Evolutionary conservation across 2,797 vertebrate species (phyloP).

Genomic region (Epinephelus malabaricus): DNA sequence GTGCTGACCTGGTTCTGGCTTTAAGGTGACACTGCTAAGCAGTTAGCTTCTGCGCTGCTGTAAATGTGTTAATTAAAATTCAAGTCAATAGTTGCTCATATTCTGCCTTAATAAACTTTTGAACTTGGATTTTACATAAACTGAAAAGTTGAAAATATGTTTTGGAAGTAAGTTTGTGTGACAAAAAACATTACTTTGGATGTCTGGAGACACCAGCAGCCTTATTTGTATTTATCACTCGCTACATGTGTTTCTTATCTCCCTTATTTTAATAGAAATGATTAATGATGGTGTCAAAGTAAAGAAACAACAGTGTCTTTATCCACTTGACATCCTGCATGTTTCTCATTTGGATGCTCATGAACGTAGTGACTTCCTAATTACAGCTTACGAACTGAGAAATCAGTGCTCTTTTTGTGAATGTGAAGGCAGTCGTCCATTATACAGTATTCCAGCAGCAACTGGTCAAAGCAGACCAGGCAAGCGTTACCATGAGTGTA

Average conservation of each 20-base stretch:
- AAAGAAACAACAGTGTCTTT: conserved; percentile 10
- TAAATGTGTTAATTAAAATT: too few species aligned
- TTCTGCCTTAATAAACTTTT: not conserved
- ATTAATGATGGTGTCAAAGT: conserved; percentile 13
- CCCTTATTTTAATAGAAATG: not conserved
- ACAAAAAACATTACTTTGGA: not conserved
- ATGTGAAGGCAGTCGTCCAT: too few species aligned
- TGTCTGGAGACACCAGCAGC: not conserved
- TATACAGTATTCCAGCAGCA: too few species aligned
- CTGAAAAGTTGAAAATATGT: not conserved
- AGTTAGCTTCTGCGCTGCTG: not conserved
- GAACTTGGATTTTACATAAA: not conserved
- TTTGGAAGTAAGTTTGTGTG: not conserved
- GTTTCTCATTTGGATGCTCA: not conserved
- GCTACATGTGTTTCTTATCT: not conserved
- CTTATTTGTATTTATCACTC: not conserved
- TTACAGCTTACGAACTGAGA: too few species aligned
- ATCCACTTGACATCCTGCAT: not conserved
- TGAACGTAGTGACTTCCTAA: too few species aligned
- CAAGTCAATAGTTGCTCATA: not conserved
- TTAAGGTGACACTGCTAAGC: not conserved
- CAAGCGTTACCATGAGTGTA: too few species aligned
- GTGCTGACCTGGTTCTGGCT: too few species aligned
- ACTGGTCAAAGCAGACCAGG: too few species aligned
- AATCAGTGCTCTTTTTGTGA: too few species aligned